Conservation (phyloP, 2,888 invertebrate genomes). For the Philhelius pedissequus region DNA sequence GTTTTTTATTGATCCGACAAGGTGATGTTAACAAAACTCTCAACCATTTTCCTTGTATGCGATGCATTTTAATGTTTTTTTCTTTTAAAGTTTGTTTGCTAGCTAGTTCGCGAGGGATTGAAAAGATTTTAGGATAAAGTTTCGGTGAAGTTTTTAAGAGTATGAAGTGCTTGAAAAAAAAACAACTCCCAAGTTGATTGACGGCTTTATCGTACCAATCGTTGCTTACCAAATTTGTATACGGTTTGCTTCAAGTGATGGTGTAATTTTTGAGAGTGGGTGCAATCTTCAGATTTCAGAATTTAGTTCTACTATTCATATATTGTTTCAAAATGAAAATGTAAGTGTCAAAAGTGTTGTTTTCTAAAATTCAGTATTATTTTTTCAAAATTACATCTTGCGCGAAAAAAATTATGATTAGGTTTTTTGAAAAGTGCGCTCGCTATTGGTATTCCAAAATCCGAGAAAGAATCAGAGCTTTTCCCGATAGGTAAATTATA, state of each 20-base stretch:
- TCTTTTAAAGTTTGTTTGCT: background rate
- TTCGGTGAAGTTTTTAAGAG: background rate
- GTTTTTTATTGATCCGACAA: constrained; percentile 18
- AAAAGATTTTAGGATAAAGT: constrained; percentile 5
- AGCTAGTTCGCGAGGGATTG: background rate
- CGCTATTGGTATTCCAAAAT: too few relatives aligned
- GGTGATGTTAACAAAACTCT: constrained; percentile 23
- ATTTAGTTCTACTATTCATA: too few relatives aligned
- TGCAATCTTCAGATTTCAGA: background rate
- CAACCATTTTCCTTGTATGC: background rate
- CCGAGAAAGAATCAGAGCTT: too few relatives aligned
- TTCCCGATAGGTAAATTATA: too few relatives aligned
- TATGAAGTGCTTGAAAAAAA: background rate
- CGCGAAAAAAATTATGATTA: too few relatives aligned
- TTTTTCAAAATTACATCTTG: too few relatives aligned
- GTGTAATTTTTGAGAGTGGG: background rate
- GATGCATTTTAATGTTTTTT: constrained; percentile 8
- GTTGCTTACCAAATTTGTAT: background rate
- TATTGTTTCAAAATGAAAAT: too few relatives aligned
- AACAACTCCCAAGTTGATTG: background rate
- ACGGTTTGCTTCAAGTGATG: background rate
- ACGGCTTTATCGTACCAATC: background rate
- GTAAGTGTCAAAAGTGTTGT: too few relatives aligned
- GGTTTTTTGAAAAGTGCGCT: too few relatives aligned
- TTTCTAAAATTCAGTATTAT: too few relatives aligned